Percentiles rank a stretch among this genome's conserved stretches.
phyloP scores from a whole-genome alignment of 2,113 vertebrate species.

The Willisornis vidua region DNA sequence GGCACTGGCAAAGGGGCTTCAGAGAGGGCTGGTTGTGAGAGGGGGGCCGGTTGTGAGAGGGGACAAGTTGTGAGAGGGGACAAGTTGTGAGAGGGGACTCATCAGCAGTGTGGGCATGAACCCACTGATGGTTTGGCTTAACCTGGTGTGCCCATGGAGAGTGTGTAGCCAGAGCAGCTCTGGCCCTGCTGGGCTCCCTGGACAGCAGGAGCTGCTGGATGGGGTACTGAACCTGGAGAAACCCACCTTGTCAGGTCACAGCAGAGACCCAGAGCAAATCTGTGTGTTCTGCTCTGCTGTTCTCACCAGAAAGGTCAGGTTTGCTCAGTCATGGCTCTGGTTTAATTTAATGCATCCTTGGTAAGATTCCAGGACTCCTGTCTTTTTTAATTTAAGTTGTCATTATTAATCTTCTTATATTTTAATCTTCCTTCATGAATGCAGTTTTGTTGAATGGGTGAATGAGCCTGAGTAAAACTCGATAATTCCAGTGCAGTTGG shows the following conservation, averaged over 20 bases:
- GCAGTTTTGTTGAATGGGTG: background rate
- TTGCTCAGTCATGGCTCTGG: background rate
- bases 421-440: background rate
- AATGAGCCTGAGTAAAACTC: background rate
- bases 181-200: background rate
- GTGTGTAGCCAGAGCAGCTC: background rate
- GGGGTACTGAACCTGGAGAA: fast-evolving
- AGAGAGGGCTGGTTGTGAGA: background rate
- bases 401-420: background rate
- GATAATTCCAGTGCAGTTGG: background rate
- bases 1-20: background rate
- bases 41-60: too few relatives aligned
- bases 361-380: background rate
- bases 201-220: background rate
- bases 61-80: too few relatives aligned
- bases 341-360: background rate
- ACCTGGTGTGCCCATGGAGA: background rate
- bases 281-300: background rate
- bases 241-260: background rate
- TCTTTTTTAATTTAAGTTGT: background rate
- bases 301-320: background rate
- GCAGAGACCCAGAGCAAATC: background rate
- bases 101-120: background rate
- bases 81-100: background rate
- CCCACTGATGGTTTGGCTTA: background rate